Evolutionary conservation across 2,888 invertebrate species (phyloP).

Genomic region (Tinea trinotella): DNA sequence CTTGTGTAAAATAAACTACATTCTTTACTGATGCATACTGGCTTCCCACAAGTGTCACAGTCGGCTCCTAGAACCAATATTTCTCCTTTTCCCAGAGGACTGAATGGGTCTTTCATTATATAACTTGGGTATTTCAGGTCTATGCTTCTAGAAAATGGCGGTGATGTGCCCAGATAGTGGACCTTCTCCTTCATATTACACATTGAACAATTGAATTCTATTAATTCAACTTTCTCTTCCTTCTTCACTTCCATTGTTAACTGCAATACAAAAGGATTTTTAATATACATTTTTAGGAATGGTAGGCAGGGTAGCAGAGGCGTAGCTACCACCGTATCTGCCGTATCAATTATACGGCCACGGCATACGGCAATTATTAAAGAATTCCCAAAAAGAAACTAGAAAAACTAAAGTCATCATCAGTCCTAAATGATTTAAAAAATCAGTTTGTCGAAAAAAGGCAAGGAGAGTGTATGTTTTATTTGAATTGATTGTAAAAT

Average conservation of each 20-base stretch:
- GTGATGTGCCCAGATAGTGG: slow-evolving; percentile 82
- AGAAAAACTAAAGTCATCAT: too few relatives aligned
- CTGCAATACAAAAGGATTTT: slow-evolving; percentile 29
- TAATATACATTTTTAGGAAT: neutral
- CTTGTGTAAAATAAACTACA: slow-evolving; percentile 87
- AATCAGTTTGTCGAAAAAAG: too few relatives aligned
- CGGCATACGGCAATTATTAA: too few relatives aligned
- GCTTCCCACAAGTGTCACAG: slow-evolving; percentile 77
- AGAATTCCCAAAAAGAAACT: too few relatives aligned
- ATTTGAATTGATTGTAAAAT: too few relatives aligned
- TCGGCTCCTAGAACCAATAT: slow-evolving; percentile 83
- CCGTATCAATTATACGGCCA: too few relatives aligned
- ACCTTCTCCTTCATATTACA: slow-evolving; percentile 80
- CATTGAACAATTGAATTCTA: slow-evolving; percentile 74
- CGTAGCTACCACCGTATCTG: too few relatives aligned
- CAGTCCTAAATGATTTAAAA: too few relatives aligned
- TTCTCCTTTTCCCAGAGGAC: slow-evolving; percentile 81
- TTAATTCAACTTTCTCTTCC: slow-evolving; percentile 30
- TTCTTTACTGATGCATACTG: slow-evolving; percentile 79
- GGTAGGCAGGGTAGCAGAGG: too few relatives aligned
- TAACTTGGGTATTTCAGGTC: slow-evolving; percentile 81
- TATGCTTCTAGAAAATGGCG: slow-evolving; percentile 80
- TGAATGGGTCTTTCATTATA: slow-evolving; percentile 89
- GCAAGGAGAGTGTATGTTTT: too few relatives aligned
- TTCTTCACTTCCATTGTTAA: slow-evolving; percentile 39